Base-by-base conservation (phyloP, 2,797 vertebrate species). In the Sphaeramia orbicularis region DNA sequence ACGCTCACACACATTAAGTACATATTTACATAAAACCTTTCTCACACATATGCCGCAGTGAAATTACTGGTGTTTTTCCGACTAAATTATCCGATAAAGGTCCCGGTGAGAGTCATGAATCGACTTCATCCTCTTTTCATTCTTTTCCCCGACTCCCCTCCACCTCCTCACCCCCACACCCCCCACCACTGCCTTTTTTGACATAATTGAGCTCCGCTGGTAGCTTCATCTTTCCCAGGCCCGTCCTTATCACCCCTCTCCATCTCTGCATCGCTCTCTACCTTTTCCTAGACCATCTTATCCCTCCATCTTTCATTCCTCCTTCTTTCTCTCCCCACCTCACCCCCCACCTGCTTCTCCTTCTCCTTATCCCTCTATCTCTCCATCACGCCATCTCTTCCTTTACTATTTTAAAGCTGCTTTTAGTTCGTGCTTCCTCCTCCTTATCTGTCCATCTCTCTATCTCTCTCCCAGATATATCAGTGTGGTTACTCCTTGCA, bases 391-490 rank as follows among this genome's bases (percentile, higher is more conserved):
- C 61, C 59, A 85, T 86, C 81, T 78, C 78, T 42, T 64, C 75
- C 67, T 30, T 81, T 27, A 0, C 40, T 42, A 57, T 80, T 80
- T 78, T 67, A 65, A 64, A 73, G 72, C 53, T 58, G 63, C 79
- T 86, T 82, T 88, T 76, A 83, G 60, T 74, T 78, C 74, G 66
- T 75, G 44, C 72, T 69, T 80, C 74, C 61, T 78, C 74, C 60
- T 66, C 32, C 40, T 43, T 84, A 85, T 86, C 83, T 32, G 48
- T 47, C 79, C 55, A 75, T 84, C 84, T 74, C 61, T 55, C 60
- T 24, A 49, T 55, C 64, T 53, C 59, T 77, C 50, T 76, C 61
- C 21, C 32, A 75, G 76, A 86, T 77, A 69, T 61, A 75, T 69
- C 50, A 40, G 43, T 6, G 14, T 15, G 36, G 42, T 19, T 10